Base-by-base conservation (phyloP, 92 coral and sea anemone genomes). In the Palythoa grandis region DNA sequence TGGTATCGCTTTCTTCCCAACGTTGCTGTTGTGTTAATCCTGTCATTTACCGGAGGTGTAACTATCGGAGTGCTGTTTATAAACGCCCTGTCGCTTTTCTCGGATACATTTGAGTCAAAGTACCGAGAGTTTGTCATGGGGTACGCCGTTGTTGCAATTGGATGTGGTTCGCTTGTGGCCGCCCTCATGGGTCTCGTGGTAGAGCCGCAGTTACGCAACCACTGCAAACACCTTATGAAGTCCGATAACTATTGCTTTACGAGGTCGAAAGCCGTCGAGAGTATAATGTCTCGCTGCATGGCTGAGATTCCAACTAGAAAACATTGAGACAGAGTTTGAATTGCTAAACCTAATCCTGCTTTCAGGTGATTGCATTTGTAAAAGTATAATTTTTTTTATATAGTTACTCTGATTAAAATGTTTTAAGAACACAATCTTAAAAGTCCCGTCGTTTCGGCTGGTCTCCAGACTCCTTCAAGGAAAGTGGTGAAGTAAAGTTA, bases 81-180 rank as follows among this genome's bases (percentile, higher is more conserved):
- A 60, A 90, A 87, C 56, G 98, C 95, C 24, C 75, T 94, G 74
- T 86, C 91, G 38, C 83, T 92, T 66, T 92, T 94, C 88, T 80
- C 93, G 50, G 95, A 92, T 58, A 85, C 80, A 38, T 90, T 94
- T 39, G 98, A 94, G 47, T 91, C 84, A n/a, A 88, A 86, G 24
- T 83, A 90, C 83, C 89, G 94, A 47, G 98, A 94, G 86, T 94
- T 94, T 73, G 92, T 93, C 25, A 94, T 94, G 98, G 98, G 98
- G 68, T 94, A 92, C 87, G 88, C 88, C 52, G 98, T 92, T 29
- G 93, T 90, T 13, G 95, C 98, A 20, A 86, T 94, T 95, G 95
- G 95, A 29, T 90, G 92, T 69, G 98, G 98, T 14, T 90, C 95
- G 2, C 87, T 94, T 37, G 70, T 91, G 3, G 98, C 98, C 23